Conservation (phyloP, 92 coral and sea anemone genomes). For the Parazoanthus swiftii region DNA sequence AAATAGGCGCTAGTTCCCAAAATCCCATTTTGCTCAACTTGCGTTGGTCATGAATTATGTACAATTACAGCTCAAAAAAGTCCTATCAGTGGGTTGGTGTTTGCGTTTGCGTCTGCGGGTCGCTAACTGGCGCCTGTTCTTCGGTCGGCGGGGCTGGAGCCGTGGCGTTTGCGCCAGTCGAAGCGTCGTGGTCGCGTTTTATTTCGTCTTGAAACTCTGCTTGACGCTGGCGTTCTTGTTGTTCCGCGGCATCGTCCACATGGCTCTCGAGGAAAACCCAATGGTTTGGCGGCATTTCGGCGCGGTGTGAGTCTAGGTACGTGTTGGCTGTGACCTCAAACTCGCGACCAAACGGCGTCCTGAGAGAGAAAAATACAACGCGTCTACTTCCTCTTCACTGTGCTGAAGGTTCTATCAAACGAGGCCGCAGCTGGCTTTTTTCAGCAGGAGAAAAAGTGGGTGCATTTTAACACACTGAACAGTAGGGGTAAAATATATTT, state of each 20-base stretch:
- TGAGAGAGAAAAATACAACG: conserved; percentile 19
- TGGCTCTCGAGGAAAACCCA: conserved; percentile 81
- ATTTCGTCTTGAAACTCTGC: conserved; percentile 62
- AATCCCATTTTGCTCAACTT: neutral
- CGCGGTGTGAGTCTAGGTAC: conserved; percentile 88
- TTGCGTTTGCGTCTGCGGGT: conserved; percentile 15
- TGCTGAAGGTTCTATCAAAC: neutral
- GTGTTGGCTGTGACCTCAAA: conserved; percentile 88
- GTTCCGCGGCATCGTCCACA: conserved; percentile 78
- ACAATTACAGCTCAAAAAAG: neutral
- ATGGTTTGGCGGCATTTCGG: conserved; percentile 89
- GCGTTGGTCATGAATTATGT: conserved; percentile 3
- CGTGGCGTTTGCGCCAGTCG: neutral
- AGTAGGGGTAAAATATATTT: no score
- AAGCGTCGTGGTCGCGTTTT: conserved; percentile 37
- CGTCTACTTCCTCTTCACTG: neutral
- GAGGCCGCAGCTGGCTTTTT: no score
- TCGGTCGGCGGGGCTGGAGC: conserved; percentile 3
- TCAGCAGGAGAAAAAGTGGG: no score
- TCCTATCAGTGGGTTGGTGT: conserved; percentile 12
- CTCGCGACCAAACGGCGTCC: conserved; percentile 99
- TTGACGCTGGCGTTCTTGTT: conserved; percentile 70
- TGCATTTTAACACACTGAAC: no score
- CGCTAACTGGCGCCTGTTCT: conserved; percentile 26
- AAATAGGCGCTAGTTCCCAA: neutral